Base-by-base conservation (phyloP, 2,888 invertebrate genomes). In the Caenorhabditis doughertyi region DNA sequence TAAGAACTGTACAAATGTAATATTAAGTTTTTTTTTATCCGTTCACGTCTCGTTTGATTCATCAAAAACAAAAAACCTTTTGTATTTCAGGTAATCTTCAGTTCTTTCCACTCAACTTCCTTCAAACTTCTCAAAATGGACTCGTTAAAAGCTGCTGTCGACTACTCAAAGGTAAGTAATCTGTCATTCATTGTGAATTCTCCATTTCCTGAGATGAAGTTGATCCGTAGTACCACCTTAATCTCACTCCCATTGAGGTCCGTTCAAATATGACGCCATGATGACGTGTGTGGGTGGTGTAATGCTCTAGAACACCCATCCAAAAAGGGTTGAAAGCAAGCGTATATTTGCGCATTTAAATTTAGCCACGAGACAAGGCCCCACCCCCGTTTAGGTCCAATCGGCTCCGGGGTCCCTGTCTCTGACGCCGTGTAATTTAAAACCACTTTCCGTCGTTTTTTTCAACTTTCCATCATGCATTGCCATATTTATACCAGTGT, bases 91-190 rank as follows among this genome's bases (percentile, higher is more conserved):
- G 39, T 56, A 35, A 65, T 44, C 44, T 21, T 39, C n/a, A 0
- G 0, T 73, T 27, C 35, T 3, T 4, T 73, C 25, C 7, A 39
- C 39, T 47, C 47, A 3, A n/a, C 35, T 47, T 25, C 42, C 39
- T 39, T 51, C 51, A 29, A 35, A 53, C 68, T 39, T 55, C 51
- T 65, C 29, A 5, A 39, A 51, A 81, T 81, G 81, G 81, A 81
- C 44, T 81, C 76, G 47, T 53, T 81, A 49, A 76, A 81, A 77
- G 81, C 81, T 18, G 81, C 67, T 42, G 81, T 81, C 53, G 76
- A 81, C 65, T 70, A 74, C 35, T 71, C 80, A 27, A 81, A 81
- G 80, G 73, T 80, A 74, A 70, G 73, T 80, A 55, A 58, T 62
- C 47, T 29, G 56, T 58, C 58, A 58, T 58, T 56, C 47, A 58